Evolutionary conservation across 1,140 invertebrate species (phyloP), one percentile per base, ranked within the genome.

Genomic region (Adoxophyes honmai): DNA sequence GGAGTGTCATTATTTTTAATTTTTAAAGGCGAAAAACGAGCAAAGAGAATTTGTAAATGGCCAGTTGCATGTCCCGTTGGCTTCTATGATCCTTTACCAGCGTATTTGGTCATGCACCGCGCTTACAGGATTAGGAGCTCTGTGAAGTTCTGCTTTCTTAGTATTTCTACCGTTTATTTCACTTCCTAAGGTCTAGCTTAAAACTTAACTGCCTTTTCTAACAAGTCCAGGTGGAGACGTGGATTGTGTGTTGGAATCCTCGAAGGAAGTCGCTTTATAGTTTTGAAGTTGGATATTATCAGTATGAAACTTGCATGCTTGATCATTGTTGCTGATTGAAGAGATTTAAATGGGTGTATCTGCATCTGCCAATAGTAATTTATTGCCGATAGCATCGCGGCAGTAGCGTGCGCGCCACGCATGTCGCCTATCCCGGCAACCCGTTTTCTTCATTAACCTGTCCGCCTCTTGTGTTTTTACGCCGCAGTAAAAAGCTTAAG

Each of bases 381-480:
- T n/a, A n/a, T n/a, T n/a, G n/a, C n/a, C n/a, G 21, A 70, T 72
- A 74, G 70, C 61, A 75, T 61, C 36, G 70, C 64, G 71, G 69
- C 59, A 63, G 70, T 66, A 66, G 56, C 57, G 36, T 59, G 62
- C 68, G 72, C 66, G 70, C 74, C 77, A 78, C 75, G 81, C 77
- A 73, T 78, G 70, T 73, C 68, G 64, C 52, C 64, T 79, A 81
- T 83, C 82, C 79, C 61, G 52, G 37, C 62, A 73, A 76, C 81
- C 83, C 71, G 84, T 77, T 82, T 86, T 80, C 81, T 75, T 86
- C 81, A 87, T 82, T 84, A 84, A 73, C 70, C 63, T 78, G 83
- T 81, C 81, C 83, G 74, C 76, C 78, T 86, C 69, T 64, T 34
- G 54, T 61, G 68, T 78, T 78, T 73, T 78, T 59, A 75, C 58